phyloP scores from a whole-genome alignment of 92 coral and sea anemone genomes.

The Zoanthus sansibaricus region DNA sequence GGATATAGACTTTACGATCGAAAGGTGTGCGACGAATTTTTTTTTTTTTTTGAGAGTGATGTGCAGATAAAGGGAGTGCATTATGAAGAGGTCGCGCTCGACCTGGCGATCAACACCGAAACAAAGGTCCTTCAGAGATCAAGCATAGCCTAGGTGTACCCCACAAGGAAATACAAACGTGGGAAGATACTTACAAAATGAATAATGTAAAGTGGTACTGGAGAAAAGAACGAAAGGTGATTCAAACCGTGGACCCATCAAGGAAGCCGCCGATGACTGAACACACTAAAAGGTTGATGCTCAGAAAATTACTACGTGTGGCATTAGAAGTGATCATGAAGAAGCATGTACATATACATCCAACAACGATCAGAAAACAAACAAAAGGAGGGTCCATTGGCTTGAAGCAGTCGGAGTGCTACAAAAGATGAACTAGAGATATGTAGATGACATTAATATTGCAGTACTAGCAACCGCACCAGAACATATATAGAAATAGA shows the following conservation, averaged over 20 bases:
- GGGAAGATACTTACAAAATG: background rate
- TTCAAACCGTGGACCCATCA: background rate
- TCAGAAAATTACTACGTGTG: background rate
- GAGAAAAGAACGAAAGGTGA: background rate
- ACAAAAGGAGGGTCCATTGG: no score
- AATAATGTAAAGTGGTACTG: background rate
- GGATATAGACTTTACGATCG: slow-evolving; percentile 20
- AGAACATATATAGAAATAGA: no score
- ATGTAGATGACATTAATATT: no score
- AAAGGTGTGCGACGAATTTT: slow-evolving; percentile 11
- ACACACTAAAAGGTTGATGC: slow-evolving; percentile 10
- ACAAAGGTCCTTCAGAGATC: background rate
- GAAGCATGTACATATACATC: slow-evolving; percentile 19
- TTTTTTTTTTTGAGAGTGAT: slow-evolving; percentile 27
- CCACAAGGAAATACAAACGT: background rate
- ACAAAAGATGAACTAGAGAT: no score
- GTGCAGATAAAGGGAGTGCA: background rate
- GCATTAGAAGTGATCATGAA: slow-evolving; percentile 27
- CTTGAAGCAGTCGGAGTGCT: no score
- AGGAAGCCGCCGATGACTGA: background rate
- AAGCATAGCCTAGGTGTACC: background rate
- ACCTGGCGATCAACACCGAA: background rate
- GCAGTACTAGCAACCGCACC: no score
- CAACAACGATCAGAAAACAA: background rate
- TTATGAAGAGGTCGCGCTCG: background rate